Evolutionary conservation across 2,888 invertebrate species (phyloP).

Genomic region (Mesopsocus fuscifrons): DNA sequence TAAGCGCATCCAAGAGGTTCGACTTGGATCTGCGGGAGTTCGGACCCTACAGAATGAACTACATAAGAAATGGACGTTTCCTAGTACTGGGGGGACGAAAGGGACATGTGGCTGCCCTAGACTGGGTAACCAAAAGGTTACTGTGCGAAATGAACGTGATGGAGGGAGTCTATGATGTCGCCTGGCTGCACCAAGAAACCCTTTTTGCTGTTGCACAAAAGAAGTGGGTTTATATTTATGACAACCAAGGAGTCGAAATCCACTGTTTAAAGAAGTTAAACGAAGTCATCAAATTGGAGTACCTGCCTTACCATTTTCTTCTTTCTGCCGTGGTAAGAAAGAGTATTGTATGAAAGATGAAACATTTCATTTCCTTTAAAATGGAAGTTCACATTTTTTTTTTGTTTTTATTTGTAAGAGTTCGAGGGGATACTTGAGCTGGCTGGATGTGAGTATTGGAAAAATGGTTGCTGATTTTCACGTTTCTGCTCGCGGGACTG

Average conservation of each 20-base stretch:
- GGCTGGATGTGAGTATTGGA: conserved; percentile 91
- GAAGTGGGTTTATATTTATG: conserved; percentile 91
- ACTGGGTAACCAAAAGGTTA: conserved; percentile 91
- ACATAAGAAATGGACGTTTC: conserved; percentile 66
- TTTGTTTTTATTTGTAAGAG: too few relatives aligned
- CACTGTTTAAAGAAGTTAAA: conserved; percentile 84
- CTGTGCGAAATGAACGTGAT: conserved; percentile 93
- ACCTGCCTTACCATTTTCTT: conserved; percentile 93
- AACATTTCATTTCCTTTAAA: too few relatives aligned
- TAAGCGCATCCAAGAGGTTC: conserved; percentile 74
- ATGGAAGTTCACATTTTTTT: too few relatives aligned
- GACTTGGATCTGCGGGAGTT: conserved; percentile 54
- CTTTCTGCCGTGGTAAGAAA: conserved; percentile 58
- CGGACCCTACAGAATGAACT: conserved; percentile 61
- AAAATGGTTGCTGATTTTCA: conserved; percentile 63
- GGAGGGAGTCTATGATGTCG: conserved; percentile 84
- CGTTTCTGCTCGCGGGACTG: conserved; percentile 48
- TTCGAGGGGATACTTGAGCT: conserved; percentile 61
- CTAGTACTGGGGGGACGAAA: conserved; percentile 66
- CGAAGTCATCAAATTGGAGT: conserved; percentile 66
- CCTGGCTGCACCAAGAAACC: conserved; percentile 87
- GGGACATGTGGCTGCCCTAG: conserved; percentile 91
- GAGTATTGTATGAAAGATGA: background rate
- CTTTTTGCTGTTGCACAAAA: conserved; percentile 97
- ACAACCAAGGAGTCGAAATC: conserved; percentile 89